Base-by-base conservation (phyloP, 2,797 vertebrate genomes). In the Bovichtus diacanthus region DNA sequence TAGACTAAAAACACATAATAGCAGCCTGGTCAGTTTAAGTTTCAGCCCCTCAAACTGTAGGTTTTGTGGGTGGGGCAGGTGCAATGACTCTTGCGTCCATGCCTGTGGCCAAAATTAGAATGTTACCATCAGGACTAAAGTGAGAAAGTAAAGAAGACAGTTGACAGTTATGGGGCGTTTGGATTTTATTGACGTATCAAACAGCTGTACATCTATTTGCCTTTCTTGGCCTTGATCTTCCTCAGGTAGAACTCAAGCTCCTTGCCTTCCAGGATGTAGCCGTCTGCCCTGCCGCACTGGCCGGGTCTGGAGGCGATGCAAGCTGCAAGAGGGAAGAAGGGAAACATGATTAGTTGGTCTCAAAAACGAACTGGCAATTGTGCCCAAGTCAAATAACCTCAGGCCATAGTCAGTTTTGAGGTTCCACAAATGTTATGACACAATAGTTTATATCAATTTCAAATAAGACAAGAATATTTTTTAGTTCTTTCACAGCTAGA, bases 141-240 rank as follows among this genome's bases (percentile, higher is more conserved):
- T 11, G 0, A 41, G 21, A 38, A 1, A 41, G 1, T 6, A 36
- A 73, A 51, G 27, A 31, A 56, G 15, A 84, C 63, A 82, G 23
- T 6, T 73, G 9, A 47, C 44, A 29, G 25, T 19, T 78, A 47
- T 84, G 88, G 90, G 81, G 81, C 59, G 27, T 75, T 83, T 81
- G 43, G 77, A 83, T 79, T 94, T 94, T 95, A 95, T 93, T 95
- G 90, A 85, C 50, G 85, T 89, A 94, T 91, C 93, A 94, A 79
- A 94, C 58, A 82, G 91, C 91, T 94, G 91, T 90, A 92, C 90
- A 95, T 94, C 95, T 96, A 99, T 99, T 99, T 99, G 96, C 98
- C 98, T 95, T 99, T 99, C 91, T 98, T 98, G 94, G 98, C 98
- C 92, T 98, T 99, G 93, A 99, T 99, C 90, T 99, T 99, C 94